These are phyloP conservation scores for Bibio marci DNA, from an alignment of 2,888 invertebrate genomes.

Conservation along the genomic window DNA sequence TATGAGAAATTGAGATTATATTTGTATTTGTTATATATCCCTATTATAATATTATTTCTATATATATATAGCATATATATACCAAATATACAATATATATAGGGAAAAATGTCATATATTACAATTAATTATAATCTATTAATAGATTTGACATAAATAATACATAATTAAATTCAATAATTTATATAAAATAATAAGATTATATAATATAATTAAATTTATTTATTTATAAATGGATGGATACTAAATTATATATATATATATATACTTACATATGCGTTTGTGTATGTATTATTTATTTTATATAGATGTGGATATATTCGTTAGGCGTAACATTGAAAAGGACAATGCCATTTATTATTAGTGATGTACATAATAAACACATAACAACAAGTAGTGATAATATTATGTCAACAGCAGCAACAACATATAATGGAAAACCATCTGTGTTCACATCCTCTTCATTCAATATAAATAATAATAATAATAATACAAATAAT, in stretches of 20 bases:
- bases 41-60: too few species aligned
- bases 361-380: neutral
- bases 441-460: conserved; percentile 22
- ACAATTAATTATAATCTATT: too few species aligned
- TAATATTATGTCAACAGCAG: neutral
- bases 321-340: conserved; percentile 35
- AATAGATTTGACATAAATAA: too few species aligned
- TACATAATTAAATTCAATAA: too few species aligned
- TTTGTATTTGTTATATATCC: too few species aligned
- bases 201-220: neutral
- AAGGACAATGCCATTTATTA: neutral
- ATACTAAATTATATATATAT: too few species aligned
- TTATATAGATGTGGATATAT: conserved; percentile 42
- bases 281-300: neutral
- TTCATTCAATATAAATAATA: neutral
- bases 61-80: too few species aligned
- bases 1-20: too few species aligned
- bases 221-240: neutral
- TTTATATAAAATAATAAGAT: too few species aligned
- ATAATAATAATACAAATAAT: neutral
- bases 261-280: neutral
- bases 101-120: too few species aligned
- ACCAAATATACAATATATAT: too few species aligned
- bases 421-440: conserved; percentile 31
- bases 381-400: neutral